Conservation (phyloP, 2,113 vertebrate genomes). For the Poecile atricapillus region DNA sequence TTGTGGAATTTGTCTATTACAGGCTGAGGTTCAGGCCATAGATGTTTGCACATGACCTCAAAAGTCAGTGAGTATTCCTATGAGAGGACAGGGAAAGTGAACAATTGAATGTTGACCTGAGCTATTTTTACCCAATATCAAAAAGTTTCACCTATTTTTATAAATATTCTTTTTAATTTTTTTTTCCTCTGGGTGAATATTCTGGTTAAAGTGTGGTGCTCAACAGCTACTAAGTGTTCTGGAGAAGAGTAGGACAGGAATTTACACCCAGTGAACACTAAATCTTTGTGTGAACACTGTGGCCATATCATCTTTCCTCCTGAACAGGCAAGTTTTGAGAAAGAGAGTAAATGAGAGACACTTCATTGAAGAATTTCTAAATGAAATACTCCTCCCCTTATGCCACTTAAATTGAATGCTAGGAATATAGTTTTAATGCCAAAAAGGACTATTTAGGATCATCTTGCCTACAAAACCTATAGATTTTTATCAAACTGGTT, state of each 20-base stretch:
- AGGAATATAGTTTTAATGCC: not conserved
- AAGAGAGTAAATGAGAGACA: not conserved
- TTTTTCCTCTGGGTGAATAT: not conserved
- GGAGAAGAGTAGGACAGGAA: not conserved
- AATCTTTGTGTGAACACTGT: not conserved
- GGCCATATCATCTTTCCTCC: not conserved
- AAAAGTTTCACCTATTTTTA: not conserved
- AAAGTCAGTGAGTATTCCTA: not conserved
- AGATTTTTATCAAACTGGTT: not conserved
- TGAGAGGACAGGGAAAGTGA: not conserved
- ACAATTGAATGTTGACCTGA: not conserved
- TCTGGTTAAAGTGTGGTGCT: not conserved
- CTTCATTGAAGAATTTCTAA: not conserved
- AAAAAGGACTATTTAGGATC: not conserved
- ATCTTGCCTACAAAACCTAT: not conserved
- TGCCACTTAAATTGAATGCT: not conserved
- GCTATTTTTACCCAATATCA: not conserved
- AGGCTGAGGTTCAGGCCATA: not conserved
- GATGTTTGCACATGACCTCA: not conserved
- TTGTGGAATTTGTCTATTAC: not conserved
- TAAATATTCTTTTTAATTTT: not conserved
- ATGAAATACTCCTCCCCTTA: not conserved
- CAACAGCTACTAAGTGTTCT: not conserved
- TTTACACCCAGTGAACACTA: not conserved
- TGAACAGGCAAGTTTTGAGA: not conserved